These are phyloP conservation scores for Perdix hodgsoniae DNA, from an alignment of 2,797 vertebrate species.

Conservation along the genomic window DNA sequence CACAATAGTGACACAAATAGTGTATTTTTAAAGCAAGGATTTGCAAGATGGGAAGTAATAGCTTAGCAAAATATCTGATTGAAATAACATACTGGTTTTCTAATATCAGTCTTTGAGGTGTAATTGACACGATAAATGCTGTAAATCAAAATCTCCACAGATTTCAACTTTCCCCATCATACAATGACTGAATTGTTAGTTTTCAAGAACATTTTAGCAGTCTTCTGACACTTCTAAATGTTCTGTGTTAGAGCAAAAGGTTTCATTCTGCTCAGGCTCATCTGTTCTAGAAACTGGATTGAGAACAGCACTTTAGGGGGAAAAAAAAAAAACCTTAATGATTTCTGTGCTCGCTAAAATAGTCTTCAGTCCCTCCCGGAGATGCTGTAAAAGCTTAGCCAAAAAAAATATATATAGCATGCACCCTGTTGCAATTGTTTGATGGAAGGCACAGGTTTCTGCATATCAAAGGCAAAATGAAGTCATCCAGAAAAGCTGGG, in stretches of 20 bases:
- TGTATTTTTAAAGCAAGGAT: background rate
- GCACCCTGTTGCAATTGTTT: background rate
- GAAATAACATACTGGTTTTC: background rate
- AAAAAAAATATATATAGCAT: background rate
- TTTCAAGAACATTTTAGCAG: background rate
- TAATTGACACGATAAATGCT: background rate
- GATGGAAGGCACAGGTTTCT: constrained; percentile 6
- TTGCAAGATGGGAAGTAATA: constrained; percentile 6
- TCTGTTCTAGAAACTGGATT: background rate
- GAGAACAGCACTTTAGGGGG: background rate
- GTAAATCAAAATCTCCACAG: background rate
- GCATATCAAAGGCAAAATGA: constrained; percentile 27
- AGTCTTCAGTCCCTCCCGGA: background rate
- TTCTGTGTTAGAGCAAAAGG: background rate
- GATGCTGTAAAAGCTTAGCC: background rate
- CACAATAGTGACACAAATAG: background rate
- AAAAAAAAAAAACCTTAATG: background rate
- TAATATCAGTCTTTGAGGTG: background rate
- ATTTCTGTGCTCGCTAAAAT: background rate
- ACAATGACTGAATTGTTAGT: background rate
- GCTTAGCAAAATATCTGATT: background rate
- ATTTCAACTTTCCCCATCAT: background rate
- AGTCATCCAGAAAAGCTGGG: background rate
- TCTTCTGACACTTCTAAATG: background rate
- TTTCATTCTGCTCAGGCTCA: background rate